Evolutionary conservation across 2,797 vertebrate genomes (phyloP).

Genomic region (Lepilemur septentrionalis): DNA sequence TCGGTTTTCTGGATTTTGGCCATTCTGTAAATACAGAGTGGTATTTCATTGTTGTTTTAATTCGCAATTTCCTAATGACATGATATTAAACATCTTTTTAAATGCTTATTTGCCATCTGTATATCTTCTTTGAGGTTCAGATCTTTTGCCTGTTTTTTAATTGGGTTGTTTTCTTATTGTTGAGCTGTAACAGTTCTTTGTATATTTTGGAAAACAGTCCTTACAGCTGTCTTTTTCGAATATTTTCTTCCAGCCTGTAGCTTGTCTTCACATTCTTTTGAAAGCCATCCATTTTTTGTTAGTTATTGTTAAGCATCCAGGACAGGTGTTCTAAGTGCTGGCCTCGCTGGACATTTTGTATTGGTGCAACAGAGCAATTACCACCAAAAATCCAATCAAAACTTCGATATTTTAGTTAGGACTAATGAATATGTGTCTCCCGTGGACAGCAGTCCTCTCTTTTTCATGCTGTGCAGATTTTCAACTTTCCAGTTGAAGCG

Average conservation of each 20-base stretch:
- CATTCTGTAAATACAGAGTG: background rate
- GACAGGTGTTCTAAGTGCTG: background rate
- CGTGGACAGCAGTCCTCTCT: background rate
- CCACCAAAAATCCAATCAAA: background rate
- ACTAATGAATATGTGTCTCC: slow-evolving; percentile 8
- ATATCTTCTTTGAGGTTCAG: background rate
- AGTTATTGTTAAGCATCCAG: background rate
- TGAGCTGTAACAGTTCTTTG: background rate
- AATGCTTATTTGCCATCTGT: background rate
- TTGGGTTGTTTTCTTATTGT: background rate
- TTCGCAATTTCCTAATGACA: background rate
- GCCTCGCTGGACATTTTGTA: background rate
- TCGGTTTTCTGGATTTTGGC: background rate
- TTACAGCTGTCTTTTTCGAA: background rate
- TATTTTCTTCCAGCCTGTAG: background rate
- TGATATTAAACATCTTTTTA: background rate
- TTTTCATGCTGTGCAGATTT: slow-evolving; percentile 6
- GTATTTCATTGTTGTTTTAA: background rate
- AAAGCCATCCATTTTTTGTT: background rate
- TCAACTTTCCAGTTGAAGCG: background rate
- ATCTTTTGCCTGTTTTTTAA: background rate
- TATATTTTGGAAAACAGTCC: background rate
- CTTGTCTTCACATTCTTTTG: background rate
- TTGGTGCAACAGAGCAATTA: background rate
- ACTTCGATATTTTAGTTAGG: slow-evolving; percentile 6